phyloP scores from a whole-genome alignment of 2,888 invertebrate species.

The Xestia ashworthii region DNA sequence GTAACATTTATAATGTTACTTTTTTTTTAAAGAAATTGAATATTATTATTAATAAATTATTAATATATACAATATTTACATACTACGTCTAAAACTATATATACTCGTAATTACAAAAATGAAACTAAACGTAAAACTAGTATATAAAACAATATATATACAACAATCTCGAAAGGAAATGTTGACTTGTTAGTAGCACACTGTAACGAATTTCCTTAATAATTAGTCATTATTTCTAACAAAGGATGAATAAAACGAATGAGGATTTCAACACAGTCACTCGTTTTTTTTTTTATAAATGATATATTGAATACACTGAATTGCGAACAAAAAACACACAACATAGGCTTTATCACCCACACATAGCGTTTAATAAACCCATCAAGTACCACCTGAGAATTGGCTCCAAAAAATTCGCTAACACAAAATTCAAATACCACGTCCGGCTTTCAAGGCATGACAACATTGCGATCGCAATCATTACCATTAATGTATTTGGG shows the following conservation, averaged over 20 bases:
- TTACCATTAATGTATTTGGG: slow-evolving; percentile 60
- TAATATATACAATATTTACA: too few species aligned
- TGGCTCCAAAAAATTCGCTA: slow-evolving; percentile 25
- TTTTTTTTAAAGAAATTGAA: too few species aligned
- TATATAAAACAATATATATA: too few species aligned
- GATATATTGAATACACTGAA: neutral
- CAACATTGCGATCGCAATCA: slow-evolving; percentile 62
- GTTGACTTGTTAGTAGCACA: too few species aligned
- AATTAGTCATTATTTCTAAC: neutral
- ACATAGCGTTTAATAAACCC: neutral
- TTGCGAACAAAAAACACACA: neutral
- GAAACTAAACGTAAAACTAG: too few species aligned
- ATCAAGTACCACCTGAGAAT: slow-evolving; percentile 16
- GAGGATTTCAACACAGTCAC: neutral
- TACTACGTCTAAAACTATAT: too few species aligned
- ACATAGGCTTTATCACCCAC: neutral
- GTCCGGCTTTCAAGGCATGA: slow-evolving; percentile 50
- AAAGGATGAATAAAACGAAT: neutral
- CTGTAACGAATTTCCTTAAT: neutral
- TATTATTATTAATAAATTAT: too few species aligned
- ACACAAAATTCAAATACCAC: slow-evolving; percentile 54
- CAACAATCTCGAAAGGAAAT: too few species aligned
- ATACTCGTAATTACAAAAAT: too few species aligned
- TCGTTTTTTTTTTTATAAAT: neutral
- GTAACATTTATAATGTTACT: too few species aligned